A percentile compares a stretch with the other conserved stretches of the same genome.
Conservation (phyloP, 2,888 invertebrate genomes). For the Ptychoptera contaminata region DNA sequence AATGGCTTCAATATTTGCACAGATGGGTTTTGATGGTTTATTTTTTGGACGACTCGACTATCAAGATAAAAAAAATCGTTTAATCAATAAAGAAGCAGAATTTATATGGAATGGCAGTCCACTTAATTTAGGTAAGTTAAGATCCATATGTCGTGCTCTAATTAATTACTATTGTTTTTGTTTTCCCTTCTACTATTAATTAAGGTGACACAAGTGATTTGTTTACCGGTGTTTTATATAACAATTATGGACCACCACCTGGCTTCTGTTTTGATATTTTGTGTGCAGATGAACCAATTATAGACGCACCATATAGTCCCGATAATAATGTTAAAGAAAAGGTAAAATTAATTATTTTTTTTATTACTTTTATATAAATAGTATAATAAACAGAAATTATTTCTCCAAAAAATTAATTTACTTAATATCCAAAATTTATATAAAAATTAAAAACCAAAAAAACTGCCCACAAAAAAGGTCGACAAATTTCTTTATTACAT, state of each 20-base stretch:
- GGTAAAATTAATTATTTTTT: conserved; percentile 34
- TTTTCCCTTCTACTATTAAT: conserved; percentile 4
- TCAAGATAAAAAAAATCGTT: conserved; percentile 54
- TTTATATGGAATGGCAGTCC: conserved; percentile 70
- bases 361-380: neutral
- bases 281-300: conserved; percentile 71
- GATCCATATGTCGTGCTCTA: neutral
- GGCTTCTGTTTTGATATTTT: conserved; percentile 89
- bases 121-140: conserved; percentile 40
- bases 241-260: conserved; percentile 67
- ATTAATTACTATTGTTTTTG: too few relatives aligned
- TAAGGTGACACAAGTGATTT: conserved; percentile 48
- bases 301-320: conserved; percentile 64
- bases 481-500: conserved; percentile 41
- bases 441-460: neutral
- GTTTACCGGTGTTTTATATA: conserved; percentile 71
- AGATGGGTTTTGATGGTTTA: conserved; percentile 79
- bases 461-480: conserved; percentile 23
- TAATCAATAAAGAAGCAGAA: conserved; percentile 49
- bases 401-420: neutral
- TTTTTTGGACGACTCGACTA: conserved; percentile 79
- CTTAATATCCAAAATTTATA: too few relatives aligned
- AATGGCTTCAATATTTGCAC: conserved; percentile 63
- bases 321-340: conserved; percentile 66
- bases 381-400: too few relatives aligned